These are phyloP conservation scores for Columba janthina DNA, from an alignment of 2,113 vertebrate genomes.

Conservation along the genomic window DNA sequence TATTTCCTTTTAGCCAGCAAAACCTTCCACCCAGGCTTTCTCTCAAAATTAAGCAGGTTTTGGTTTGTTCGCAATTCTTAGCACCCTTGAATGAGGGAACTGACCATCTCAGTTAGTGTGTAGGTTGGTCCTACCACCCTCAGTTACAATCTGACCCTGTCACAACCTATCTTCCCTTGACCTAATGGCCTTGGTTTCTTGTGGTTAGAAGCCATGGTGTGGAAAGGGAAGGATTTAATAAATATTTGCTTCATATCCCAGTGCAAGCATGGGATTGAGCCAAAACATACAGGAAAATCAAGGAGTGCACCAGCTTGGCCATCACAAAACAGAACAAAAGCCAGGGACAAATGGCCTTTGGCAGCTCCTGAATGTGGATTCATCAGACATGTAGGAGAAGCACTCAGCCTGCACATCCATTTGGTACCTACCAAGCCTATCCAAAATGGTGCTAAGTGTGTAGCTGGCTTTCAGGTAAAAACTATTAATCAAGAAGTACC, in stretches of 20 bases:
- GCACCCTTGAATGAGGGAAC: not conserved
- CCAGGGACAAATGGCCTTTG: not conserved
- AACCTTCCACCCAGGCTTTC: not conserved
- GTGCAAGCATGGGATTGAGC: not conserved
- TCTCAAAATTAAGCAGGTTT: not conserved
- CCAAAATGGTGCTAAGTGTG: not conserved
- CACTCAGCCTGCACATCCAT: not conserved
- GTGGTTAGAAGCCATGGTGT: not conserved
- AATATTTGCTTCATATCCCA: not conserved
- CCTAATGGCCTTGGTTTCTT: not conserved
- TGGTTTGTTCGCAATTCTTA: not conserved
- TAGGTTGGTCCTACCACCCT: not conserved
- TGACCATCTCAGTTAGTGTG: not conserved
- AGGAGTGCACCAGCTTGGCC: not conserved
- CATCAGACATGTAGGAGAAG: not conserved
- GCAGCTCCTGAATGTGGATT: not conserved
- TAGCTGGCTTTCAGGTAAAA: not conserved
- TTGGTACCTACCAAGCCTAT: not conserved
- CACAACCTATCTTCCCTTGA: not conserved
- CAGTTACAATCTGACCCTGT: accelerated
- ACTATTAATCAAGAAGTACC: not conserved
- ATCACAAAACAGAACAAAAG: not conserved
- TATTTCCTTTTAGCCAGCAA: not conserved
- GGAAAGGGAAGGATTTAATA: not conserved
- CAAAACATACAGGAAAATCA: not conserved